Evolutionary conservation across 2,797 vertebrate species (phyloP).

Genomic region (Sebastolobus alascanus): DNA sequence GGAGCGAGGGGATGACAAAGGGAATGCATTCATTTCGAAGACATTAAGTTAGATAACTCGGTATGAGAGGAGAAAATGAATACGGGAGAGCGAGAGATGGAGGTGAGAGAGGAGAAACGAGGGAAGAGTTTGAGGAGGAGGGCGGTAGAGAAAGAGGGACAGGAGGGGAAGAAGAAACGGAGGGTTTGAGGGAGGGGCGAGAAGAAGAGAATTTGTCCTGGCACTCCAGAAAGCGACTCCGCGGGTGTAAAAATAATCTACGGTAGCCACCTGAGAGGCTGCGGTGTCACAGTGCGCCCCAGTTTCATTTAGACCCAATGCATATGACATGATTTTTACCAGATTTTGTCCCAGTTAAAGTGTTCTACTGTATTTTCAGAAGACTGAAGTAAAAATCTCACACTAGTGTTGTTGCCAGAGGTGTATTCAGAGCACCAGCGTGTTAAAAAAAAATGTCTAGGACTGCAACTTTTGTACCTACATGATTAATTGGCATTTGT

Average conservation of each 20-base stretch:
- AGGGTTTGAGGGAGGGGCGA: slow-evolving; percentile 49
- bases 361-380: slow-evolving; percentile 62
- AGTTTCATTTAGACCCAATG: slow-evolving; percentile 81
- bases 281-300: slow-evolving; percentile 86
- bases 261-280: slow-evolving; percentile 86
- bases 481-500: slow-evolving; percentile 41
- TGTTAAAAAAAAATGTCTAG: slow-evolving; percentile 23
- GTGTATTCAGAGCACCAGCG: slow-evolving; percentile 27
- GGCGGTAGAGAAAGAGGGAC: not conserved
- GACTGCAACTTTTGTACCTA: slow-evolving; percentile 40
- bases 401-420: slow-evolving; percentile 28
- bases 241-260: slow-evolving; percentile 87
- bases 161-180: slow-evolving; percentile 46
- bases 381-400: slow-evolving; percentile 35
- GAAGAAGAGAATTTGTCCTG: slow-evolving; percentile 81
- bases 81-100: slow-evolving; percentile 9
- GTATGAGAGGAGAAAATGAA: slow-evolving; percentile 22
- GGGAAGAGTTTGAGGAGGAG: slow-evolving; percentile 18
- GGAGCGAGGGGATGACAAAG: slow-evolving; percentile 12
- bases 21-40: slow-evolving; percentile 25
- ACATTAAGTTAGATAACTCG: slow-evolving; percentile 7
- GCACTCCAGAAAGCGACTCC: slow-evolving; percentile 82
- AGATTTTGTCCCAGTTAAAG: slow-evolving; percentile 79
- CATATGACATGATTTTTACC: slow-evolving; percentile 74
- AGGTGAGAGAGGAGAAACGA: slow-evolving; percentile 9